Base-by-base conservation (phyloP, 2,888 invertebrate genomes). In the Microctonus brassicae region DNA sequence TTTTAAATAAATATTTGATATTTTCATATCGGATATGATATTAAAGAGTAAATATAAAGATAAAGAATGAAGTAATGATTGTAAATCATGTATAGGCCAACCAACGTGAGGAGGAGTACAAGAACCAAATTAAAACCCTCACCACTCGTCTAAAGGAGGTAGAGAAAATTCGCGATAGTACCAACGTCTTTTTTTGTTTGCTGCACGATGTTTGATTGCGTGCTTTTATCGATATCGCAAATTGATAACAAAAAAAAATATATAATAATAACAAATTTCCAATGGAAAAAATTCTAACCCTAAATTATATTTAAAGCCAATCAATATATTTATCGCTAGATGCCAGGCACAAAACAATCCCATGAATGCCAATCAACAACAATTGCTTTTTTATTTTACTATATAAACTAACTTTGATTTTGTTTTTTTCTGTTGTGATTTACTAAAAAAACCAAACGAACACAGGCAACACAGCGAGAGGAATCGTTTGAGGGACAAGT, bases 141-240 rank as follows among this genome's bases (percentile, higher is more conserved):
- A 97, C 96, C 90, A 95, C 96, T 91, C 96, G 97, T 91, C 96
- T 98, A 92, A 98, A 98, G 96, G 98, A 98, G 98, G 98, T 98
- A 94, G 84, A 83, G 77, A 80, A 80, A 76, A 79, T 81, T 78
- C 75, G 77, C 76, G 78, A 47, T 47, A 80, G 76, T 79, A 78
- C 77, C 80, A 78, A 73, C 73, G 60, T 42, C 7, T 17, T 63
- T 33, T 26, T 57, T 74, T 33, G n/a, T 57, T 74, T 29, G 7
- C 7, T 75, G 73, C 75, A 75, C 75, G 68, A 33, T 72, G 42
- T 60, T 67, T 39, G 73, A 72, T 76, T 64, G 65, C 42, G 75
- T 72, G 71, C 70, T 74, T 47, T 47, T 73, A 60, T 20, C 11
- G 33, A 52, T 61, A 72, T 77, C 75, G 74, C 75, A 76, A 77